phyloP scores from a whole-genome alignment of 1,140 invertebrate species.

The Brachionus plicatilis region DNA sequence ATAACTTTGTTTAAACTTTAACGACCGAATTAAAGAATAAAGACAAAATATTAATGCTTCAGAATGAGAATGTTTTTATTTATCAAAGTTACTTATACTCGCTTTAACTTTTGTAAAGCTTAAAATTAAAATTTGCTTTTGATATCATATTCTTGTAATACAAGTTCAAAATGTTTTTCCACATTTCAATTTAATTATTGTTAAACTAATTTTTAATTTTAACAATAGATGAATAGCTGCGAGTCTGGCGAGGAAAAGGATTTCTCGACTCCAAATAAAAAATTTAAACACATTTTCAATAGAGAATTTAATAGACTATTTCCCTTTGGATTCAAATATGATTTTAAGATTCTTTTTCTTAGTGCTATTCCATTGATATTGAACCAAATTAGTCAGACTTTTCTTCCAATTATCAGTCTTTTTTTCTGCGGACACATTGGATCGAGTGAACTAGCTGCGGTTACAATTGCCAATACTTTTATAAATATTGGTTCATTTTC shows the following conservation, averaged over 20 bases:
- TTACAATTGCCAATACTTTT: constrained; percentile 24
- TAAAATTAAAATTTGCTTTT: too few relatives aligned
- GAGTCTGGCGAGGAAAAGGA: background rate
- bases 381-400: constrained; percentile 22
- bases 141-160: too few relatives aligned
- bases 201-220: background rate
- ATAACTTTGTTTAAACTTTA: too few relatives aligned
- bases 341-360: background rate
- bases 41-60: too few relatives aligned
- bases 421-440: constrained; percentile 37
- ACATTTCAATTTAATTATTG: background rate
- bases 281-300: background rate
- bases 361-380: constrained; percentile 7
- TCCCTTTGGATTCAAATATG: background rate
- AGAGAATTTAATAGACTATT: background rate
- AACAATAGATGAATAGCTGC: background rate
- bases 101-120: too few relatives aligned
- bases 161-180: too few relatives aligned
- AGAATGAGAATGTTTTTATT: too few relatives aligned
- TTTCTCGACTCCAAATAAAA: background rate
- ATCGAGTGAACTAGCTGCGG: constrained; percentile 8
- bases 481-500: constrained; percentile 36
- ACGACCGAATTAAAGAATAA: too few relatives aligned
- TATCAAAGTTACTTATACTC: too few relatives aligned
- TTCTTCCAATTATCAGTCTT: constrained; percentile 26